Conservation (phyloP, 2,113 vertebrate genomes). For the Microtus ochrogaster region DNA sequence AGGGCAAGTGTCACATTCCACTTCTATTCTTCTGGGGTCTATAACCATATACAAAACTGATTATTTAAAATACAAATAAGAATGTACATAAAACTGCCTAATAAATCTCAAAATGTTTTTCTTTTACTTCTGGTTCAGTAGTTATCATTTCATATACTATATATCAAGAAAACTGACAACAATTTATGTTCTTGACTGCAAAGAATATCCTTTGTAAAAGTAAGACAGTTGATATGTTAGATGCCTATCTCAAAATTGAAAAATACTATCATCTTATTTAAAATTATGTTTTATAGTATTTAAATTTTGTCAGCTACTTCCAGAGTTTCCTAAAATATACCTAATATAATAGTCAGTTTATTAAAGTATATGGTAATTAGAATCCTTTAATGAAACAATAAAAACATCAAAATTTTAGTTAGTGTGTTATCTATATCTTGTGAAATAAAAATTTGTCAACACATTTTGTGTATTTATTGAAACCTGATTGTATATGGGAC, state of each 20-base stretch:
- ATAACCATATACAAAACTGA: neutral
- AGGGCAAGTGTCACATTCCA: neutral
- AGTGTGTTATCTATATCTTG: neutral
- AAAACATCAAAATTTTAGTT: neutral
- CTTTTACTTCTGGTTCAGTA: neutral
- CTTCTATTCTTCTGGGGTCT: neutral
- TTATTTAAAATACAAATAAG: too few species aligned
- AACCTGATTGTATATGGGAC: neutral
- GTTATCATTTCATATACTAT: neutral
- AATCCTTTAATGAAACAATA: neutral
- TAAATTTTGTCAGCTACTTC: too few species aligned
- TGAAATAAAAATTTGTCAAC: constrained; percentile 4
- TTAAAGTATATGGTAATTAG: neutral
- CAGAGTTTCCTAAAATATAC: neutral
- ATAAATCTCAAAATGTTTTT: neutral
- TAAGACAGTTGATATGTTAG: neutral
- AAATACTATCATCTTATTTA: neutral
- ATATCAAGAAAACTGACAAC: neutral
- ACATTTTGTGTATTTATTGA: neutral
- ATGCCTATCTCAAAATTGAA: too few species aligned
- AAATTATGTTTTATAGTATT: neutral
- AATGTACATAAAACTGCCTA: neutral
- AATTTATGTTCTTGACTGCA: neutral
- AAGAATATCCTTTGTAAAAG: neutral
- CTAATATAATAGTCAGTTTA: neutral